Percentiles rank a stretch among this genome's conserved stretches.
Conservation (phyloP, 2,113 vertebrate genomes). For the Murina feae region DNA sequence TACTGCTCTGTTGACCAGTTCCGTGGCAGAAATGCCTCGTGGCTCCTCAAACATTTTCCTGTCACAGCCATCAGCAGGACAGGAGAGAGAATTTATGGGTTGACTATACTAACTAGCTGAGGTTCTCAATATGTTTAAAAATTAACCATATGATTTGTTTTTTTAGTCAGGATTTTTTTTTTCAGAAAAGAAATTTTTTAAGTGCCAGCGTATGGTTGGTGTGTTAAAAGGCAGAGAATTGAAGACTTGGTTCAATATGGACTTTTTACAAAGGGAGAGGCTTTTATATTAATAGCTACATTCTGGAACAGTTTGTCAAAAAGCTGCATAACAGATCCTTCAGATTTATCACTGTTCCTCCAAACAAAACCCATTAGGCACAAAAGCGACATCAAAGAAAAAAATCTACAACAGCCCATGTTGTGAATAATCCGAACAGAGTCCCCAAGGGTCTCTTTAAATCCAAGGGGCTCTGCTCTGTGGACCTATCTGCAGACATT, state of each 20-base stretch:
- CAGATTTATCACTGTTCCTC: conserved; percentile 7
- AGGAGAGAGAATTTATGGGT: background rate
- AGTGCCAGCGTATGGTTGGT: background rate
- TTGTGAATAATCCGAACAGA: background rate
- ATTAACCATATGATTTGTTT: background rate
- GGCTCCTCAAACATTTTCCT: background rate
- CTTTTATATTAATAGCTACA: conserved; percentile 60
- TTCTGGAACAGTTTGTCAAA: conserved; percentile 43
- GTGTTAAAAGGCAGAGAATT: background rate
- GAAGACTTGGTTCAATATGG: conserved; percentile 35
- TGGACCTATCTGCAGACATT: conserved; percentile 21
- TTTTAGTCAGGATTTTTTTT: background rate
- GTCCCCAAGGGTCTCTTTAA: background rate
- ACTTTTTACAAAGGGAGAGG: conserved; percentile 59
- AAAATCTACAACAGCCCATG: background rate
- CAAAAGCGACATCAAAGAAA: conserved; percentile 13
- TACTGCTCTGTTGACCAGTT: background rate
- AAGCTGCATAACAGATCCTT: conserved; percentile 52
- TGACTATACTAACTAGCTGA: background rate
- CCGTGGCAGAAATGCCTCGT: background rate
- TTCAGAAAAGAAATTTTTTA: background rate
- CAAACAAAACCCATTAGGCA: conserved; percentile 25
- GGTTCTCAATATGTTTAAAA: background rate
- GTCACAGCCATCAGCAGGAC: background rate
- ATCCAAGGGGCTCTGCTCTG: background rate